Evolutionary conservation across 92 coral and sea anemone species (phyloP).

Genomic region (Parazoanthus atlanticus): DNA sequence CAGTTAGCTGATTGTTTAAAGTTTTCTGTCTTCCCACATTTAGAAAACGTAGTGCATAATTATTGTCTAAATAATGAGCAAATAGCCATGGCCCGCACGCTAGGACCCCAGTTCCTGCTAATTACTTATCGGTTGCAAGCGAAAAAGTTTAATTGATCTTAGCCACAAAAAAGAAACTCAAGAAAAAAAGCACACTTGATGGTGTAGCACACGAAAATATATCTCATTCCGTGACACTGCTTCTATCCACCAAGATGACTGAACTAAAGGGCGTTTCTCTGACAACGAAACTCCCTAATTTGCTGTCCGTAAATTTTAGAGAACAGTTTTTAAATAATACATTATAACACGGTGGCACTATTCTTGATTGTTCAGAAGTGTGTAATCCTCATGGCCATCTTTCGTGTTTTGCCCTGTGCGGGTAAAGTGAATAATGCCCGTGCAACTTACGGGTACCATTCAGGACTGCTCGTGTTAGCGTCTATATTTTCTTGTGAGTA

Average conservation of each 20-base stretch:
- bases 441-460: background rate
- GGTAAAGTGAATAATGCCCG: background rate
- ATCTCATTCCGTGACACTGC: slow-evolving; percentile 1
- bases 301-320: background rate
- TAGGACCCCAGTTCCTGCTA: background rate
- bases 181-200: slow-evolving; percentile 29
- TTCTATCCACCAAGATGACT: background rate
- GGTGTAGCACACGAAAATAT: background rate
- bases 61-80: background rate
- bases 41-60: background rate
- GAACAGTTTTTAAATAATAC: background rate
- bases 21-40: slow-evolving; percentile 1
- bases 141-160: slow-evolving; percentile 13
- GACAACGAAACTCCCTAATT: background rate
- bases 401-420: background rate
- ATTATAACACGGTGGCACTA: background rate
- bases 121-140: background rate
- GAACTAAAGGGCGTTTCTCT: background rate
- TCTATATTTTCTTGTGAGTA: background rate
- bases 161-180: background rate
- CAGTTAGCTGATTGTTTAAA: slow-evolving; percentile 1
- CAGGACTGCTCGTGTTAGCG: background rate
- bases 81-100: slow-evolving; percentile 4
- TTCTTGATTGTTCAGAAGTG: background rate
- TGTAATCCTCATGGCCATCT: background rate